These are phyloP conservation scores for Rhinoraja longicauda DNA, from an alignment of 2,797 vertebrate species.

Conservation along the genomic window DNA sequence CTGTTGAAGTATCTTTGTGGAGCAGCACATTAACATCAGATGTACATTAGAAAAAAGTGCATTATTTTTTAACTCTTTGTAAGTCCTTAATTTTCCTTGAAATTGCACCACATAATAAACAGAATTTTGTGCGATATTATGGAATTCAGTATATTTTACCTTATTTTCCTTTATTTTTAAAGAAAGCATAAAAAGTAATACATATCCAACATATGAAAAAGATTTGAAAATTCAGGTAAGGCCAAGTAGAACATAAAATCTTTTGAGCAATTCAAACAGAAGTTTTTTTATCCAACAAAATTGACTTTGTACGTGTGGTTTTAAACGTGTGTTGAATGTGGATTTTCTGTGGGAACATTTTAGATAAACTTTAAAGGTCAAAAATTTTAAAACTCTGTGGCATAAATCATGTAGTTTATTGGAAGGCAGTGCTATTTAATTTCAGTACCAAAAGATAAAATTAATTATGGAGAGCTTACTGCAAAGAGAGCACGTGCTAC, in stretches of 20 bases:
- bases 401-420: constrained; percentile 15
- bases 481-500: constrained; percentile 5
- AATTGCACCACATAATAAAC: too few relatives aligned
- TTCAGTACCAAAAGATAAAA: background rate
- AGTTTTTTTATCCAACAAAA: background rate
- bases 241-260: background rate
- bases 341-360: constrained; percentile 33
- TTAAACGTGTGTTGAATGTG: background rate
- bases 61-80: too few relatives aligned
- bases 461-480: background rate
- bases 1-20: too few relatives aligned
- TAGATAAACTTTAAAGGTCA: constrained; percentile 21
- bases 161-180: background rate
- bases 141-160: background rate
- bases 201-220: background rate
- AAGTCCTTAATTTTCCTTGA: too few relatives aligned
- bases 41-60: too few relatives aligned
- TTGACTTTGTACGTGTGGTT: constrained; percentile 5
- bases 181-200: background rate
- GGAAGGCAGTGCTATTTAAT: constrained; percentile 8
- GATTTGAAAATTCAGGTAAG: background rate
- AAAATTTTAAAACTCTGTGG: constrained; percentile 8
- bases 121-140: too few relatives aligned
- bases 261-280: background rate
- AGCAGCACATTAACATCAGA: too few relatives aligned